Base-by-base conservation (phyloP, 1,140 invertebrate genomes). In the Drosophila pallidifrons region DNA sequence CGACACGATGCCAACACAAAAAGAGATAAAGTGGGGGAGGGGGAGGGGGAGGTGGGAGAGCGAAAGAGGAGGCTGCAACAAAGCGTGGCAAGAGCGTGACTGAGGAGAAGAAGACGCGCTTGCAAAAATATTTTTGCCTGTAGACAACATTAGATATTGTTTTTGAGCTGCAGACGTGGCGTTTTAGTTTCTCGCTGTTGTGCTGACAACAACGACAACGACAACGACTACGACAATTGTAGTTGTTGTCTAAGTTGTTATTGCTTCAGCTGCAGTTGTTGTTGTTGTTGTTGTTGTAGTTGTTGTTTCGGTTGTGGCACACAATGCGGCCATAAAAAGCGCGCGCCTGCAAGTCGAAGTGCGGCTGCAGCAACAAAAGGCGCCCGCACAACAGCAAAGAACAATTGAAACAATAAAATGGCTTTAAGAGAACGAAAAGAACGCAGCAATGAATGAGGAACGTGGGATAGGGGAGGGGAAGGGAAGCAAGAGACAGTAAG, bases 61-160 rank as follows among this genome's bases (percentile, higher is more conserved):
- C 20, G 20, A 20, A 20, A 20, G 3, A 25, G 46, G 49, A 43
- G 43, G 30, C 41, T 69, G 65, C 71, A 74, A 61, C 71, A 74
- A 74, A 74, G 71, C 72, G 67, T 71, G 52, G 59, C 72, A 38
- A 68, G 45, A 61, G 68, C 38, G 13, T 32, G 30, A 32, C 20
- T 25, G 20, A 25, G 20, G 20, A 38, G 57, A 63, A 79, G 67
- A 73, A 74, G 79, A 74, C 43, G 77, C 67, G 38, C 11, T n/a
- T 80, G 67, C 73, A 79, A 80, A 88, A 88, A 88, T 89, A 87
- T 87, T 87, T 82, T 89, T 72, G 67, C 66, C 85, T 55, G 77
- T 72, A 75, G 83, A 87, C 80, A 87, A 88, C 83, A 87, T 87
- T 87, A 87, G 83, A 87, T 88, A 87, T 87, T 87, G 83, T 87